These are phyloP conservation scores for Liasis olivaceus DNA, from an alignment of 2,797 vertebrate species.

Conservation along the genomic window DNA sequence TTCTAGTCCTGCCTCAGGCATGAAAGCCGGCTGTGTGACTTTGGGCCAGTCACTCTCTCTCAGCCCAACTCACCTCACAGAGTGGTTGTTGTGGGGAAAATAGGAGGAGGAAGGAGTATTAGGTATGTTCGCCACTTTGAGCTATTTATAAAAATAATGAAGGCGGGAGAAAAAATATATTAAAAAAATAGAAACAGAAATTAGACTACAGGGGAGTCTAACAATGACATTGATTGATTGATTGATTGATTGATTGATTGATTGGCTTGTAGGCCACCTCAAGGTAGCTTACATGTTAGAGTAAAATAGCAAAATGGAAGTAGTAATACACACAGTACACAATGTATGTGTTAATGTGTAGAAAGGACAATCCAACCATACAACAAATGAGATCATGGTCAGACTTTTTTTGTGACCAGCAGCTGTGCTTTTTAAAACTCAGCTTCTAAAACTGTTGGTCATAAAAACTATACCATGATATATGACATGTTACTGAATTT, in stretches of 20 bases:
- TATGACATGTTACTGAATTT: neutral
- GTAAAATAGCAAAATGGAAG: neutral
- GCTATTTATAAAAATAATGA: too few relatives aligned
- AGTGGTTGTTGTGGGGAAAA: too few relatives aligned
- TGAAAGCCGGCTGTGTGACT: too few relatives aligned
- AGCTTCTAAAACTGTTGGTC: neutral
- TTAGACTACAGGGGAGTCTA: neutral
- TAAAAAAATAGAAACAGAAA: neutral
- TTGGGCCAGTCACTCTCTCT: too few relatives aligned
- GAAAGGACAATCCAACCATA: neutral
- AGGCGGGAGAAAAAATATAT: too few relatives aligned
- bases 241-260: neutral
- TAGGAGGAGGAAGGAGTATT: too few relatives aligned
- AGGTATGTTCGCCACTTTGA: too few relatives aligned
- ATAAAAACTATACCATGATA: neutral
- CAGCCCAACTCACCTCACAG: too few relatives aligned
- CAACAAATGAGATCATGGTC: neutral
- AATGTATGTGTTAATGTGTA: neutral
- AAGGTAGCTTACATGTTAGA: neutral
- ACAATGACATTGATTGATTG: neutral
- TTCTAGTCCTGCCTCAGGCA: too few relatives aligned
- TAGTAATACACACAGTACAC: neutral
- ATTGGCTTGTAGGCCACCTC: neutral
- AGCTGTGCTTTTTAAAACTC: neutral
- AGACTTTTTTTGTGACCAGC: neutral